These are phyloP conservation scores for Microplitis manilae DNA, from an alignment of 2,888 invertebrate genomes.

Conservation along the genomic window DNA sequence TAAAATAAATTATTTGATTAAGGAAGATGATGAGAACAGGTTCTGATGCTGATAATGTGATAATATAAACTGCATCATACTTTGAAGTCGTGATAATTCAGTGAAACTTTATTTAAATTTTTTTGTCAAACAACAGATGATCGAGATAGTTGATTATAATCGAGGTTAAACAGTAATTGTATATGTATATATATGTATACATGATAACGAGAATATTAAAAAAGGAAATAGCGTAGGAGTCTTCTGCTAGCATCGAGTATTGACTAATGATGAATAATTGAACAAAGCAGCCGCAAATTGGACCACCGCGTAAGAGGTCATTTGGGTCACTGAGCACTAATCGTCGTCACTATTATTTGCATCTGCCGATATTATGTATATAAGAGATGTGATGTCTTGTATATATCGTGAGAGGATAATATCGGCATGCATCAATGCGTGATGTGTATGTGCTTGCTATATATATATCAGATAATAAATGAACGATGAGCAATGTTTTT, in stretches of 20 bases:
- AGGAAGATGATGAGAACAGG: too few relatives aligned
- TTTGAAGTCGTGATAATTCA: too few relatives aligned
- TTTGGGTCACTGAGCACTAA: constrained; percentile 65
- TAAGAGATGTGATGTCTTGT: neutral
- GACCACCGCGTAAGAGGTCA: constrained; percentile 68
- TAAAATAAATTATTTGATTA: neutral
- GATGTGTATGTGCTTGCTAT: neutral
- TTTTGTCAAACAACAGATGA: neutral
- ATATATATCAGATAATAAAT: constrained; percentile 10
- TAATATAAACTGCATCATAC: too few relatives aligned
- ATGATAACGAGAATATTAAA: constrained; percentile 20
- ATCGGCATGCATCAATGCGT: constrained; percentile 6
- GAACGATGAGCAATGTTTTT: neutral
- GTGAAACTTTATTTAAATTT: neutral
- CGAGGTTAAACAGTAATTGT: constrained; percentile 15
- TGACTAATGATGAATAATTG: constrained; percentile 68
- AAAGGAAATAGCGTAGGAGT: constrained; percentile 59
- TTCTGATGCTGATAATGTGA: too few relatives aligned
- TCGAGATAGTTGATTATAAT: neutral
- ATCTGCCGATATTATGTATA: constrained; percentile 52
- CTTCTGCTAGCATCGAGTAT: constrained; percentile 60
- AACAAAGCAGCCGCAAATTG: constrained; percentile 71
- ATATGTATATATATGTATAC: neutral
- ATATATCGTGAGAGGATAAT: constrained; percentile 17
- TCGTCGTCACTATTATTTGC: constrained; percentile 65